Evolutionary conservation across 2,888 invertebrate species (phyloP).

Genomic region (Sipha maydis): DNA sequence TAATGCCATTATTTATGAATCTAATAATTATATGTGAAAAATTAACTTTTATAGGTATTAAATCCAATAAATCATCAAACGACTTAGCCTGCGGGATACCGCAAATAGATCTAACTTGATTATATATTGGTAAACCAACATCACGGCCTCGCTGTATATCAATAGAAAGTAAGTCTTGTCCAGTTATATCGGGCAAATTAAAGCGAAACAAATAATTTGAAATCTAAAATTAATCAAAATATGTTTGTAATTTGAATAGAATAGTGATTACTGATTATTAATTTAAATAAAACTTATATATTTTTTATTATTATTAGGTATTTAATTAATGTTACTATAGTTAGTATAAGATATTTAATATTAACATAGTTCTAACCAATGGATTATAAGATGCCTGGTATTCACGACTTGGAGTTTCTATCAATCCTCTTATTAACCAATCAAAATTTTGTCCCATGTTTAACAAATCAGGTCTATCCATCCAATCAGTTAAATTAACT

Average conservation of each 20-base stretch:
- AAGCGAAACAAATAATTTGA: slow-evolving; percentile 43
- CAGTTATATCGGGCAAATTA: slow-evolving; percentile 38
- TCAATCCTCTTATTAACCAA: slow-evolving; percentile 36
- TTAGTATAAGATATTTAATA: not conserved
- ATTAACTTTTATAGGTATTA: slow-evolving; percentile 50
- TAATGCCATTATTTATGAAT: not conserved
- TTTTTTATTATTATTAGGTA: not conserved
- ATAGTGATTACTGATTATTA: not conserved
- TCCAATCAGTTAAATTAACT: slow-evolving; percentile 55
- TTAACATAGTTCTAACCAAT: slow-evolving; percentile 24
- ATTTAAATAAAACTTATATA: not conserved
- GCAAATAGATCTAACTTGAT: slow-evolving; percentile 44
- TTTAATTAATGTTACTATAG: not conserved
- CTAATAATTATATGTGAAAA: not conserved
- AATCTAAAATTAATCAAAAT: slow-evolving; percentile 33
- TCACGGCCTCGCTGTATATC: slow-evolving; percentile 50
- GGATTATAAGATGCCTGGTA: slow-evolving; percentile 54
- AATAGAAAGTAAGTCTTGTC: slow-evolving; percentile 38
- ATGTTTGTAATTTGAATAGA: not conserved
- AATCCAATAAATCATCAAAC: slow-evolving; percentile 45
- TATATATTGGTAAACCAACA: slow-evolving; percentile 44
- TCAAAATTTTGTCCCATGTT: slow-evolving; percentile 38
- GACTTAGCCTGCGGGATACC: slow-evolving; percentile 38
- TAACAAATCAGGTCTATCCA: slow-evolving; percentile 47
- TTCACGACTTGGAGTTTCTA: slow-evolving; percentile 48